Evolutionary conservation across 2,888 invertebrate genomes (phyloP), one percentile per base, ranked within the genome.

Genomic region (Rutpela maculata): DNA sequence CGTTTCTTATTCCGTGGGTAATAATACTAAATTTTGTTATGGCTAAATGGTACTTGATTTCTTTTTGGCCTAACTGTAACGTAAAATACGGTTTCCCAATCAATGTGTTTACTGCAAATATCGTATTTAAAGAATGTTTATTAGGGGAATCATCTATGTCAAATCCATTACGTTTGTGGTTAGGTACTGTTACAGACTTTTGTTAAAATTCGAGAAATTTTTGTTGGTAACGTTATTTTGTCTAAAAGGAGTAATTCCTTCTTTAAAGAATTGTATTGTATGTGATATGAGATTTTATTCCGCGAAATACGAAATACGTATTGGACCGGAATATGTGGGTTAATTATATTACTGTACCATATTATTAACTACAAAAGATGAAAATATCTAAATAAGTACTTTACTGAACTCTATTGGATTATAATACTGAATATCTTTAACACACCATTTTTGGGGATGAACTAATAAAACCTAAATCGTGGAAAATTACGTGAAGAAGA

Each of bases 1-100:
- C 67, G 15, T 26, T 55, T 26, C 43, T 67, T 22, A 55, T 55
- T 67, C n/a, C 19, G 19, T 19, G 19, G 7, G 18, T 59, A 59
- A 59, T 12, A 59, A 22, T 11, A 59, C 59, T 12, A 17, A 50
- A 22, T 59, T 59, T 22, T 19, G 18, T 59, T 19, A 57, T 18
- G 12, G 12, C 43, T 11, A 43, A 43, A n/a, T n/a, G 50, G 12
- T 15, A 50, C n/a, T 7, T 59, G 10, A 18, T 59, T 59, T 59
- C 11, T 59, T 59, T 59, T 18, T 22, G 12, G 17, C 19, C 17
- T 59, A 19, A 19, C 59, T 59, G 59, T 59, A 59, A 43, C n/a
- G 3, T 6, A 50, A 15, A 50, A 17, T 50, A n/a, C 50, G n/a
- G 12, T 50, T 50, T 50, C n/a, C 50, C 15, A 50, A n/a, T 50